phyloP scores from a whole-genome alignment of 2,797 vertebrate species.

The Hemibagrus guttatus region DNA sequence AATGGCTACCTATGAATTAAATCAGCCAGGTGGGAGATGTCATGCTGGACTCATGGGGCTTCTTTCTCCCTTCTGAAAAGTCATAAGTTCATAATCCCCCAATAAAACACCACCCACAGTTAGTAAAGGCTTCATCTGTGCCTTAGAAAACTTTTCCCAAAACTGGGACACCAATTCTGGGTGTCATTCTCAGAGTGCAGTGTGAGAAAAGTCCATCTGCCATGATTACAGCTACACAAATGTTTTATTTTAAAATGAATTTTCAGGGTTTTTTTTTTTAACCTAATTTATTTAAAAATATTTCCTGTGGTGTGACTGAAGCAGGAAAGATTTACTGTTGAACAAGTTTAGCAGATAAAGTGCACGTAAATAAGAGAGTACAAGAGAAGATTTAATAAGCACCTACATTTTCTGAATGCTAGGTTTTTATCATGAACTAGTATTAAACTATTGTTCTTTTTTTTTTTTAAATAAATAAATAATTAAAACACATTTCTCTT shows the following conservation, averaged over 20 bases:
- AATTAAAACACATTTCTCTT: constrained; percentile 23
- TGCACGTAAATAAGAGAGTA: neutral
- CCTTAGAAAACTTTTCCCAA: neutral
- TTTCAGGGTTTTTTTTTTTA: neutral
- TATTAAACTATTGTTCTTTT: neutral
- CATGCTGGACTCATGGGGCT: no score
- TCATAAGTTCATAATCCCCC: neutral
- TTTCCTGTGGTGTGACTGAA: neutral
- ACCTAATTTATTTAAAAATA: neutral
- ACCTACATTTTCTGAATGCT: neutral
- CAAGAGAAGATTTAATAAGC: neutral
- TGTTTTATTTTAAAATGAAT: neutral
- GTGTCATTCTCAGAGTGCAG: neutral
- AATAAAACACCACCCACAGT: neutral
- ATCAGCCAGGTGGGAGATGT: neutral
- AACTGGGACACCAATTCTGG: neutral
- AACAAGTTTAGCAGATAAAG: neutral
- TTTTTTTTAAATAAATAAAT: neutral
- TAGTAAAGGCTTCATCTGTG: neutral
- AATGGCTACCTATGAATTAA: neutral
- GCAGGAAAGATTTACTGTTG: neutral
- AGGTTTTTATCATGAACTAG: neutral
- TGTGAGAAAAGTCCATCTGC: neutral
- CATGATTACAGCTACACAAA: neutral
- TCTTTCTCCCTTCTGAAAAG: no score